phyloP scores from a whole-genome alignment of 2,888 invertebrate genomes.

The Caenorhabditis angaria region DNA sequence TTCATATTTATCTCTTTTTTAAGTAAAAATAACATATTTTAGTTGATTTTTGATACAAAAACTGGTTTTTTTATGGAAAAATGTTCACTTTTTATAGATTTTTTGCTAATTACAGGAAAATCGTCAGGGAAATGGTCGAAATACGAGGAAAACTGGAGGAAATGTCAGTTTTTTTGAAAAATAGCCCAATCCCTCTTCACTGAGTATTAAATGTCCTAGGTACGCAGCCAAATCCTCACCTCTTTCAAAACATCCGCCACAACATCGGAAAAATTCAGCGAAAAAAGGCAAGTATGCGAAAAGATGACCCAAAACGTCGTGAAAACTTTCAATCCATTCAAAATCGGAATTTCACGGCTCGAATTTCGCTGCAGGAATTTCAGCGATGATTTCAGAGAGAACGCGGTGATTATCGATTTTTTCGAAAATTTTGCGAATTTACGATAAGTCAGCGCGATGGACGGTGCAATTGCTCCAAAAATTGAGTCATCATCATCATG shows the following conservation, averaged over 20 bases:
- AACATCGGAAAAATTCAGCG: conserved; percentile 48
- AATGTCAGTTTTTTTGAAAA: too few species aligned
- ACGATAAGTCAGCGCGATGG: conserved; percentile 54
- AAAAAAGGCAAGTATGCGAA: conserved; percentile 53
- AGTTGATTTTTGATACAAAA: too few species aligned
- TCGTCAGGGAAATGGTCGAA: neutral
- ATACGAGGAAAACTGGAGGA: too few species aligned
- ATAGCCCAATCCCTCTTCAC: too few species aligned
- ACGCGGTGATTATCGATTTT: conserved; percentile 27
- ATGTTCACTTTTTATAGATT: too few species aligned
- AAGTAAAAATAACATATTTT: too few species aligned
- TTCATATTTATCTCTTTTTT: too few species aligned
- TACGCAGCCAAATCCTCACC: too few species aligned
- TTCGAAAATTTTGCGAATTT: conserved; percentile 10
- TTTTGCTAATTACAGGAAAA: too few species aligned
- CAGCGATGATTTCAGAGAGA: conserved; percentile 43
- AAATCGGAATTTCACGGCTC: conserved; percentile 37
- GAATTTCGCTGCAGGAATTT: conserved; percentile 46
- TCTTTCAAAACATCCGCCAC: conserved; percentile 15
- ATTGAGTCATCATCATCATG: neutral
- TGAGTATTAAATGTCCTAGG: too few species aligned
- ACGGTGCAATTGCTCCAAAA: conserved; percentile 22
- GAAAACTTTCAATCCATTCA: conserved; percentile 45
- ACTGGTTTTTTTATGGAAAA: too few species aligned
- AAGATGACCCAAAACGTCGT: conserved; percentile 54